Base-by-base conservation (phyloP, 2,797 vertebrate species). In the Esox lucius region DNA sequence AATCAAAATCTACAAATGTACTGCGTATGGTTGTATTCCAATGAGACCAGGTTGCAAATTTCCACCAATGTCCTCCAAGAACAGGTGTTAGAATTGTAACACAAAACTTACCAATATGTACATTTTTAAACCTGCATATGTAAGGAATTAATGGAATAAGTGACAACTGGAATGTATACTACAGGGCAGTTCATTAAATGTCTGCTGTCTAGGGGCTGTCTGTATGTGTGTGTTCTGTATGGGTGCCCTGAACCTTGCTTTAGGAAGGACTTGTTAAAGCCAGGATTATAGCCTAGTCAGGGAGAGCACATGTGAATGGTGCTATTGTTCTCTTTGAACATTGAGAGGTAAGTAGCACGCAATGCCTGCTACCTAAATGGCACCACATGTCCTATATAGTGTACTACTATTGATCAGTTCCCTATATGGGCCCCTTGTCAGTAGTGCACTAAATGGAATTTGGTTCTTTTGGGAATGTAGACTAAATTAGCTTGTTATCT, bases 261-360 rank as follows among this genome's bases (percentile, higher is more conserved):
- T 78, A 74, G 65, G 78, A 75, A 71, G 72, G 68, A 76, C 62
- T 49, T 26, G 68, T 76, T 78, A 67, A n/a, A 90, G 78, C 81
- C 73, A 48, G 26, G 6, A 71, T 85, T 84, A 76, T 82, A 85
- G 81, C 85, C 72, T 79, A 68, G 75, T 74, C 71, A 79, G 85
- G 75, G 79, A 85, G 86, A 87, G 78, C 82, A 82, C 73, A 78
- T 68, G 53, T 92, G 83, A 93, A 93, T 85, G 84, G 71, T 77
- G 48, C 70, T 78, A 86, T 90, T 91, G 86, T 91, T 88, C 82
- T 56, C 26, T 11, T 4, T 77, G 46, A 75, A 75, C 56, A 81
- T 71, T 65, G 73, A 19, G 26, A 12, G 66, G 35, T 73, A 59
- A 85, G 75, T 66, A 9, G 16, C 22, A 61, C 56, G 11, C 56